Evolutionary conservation across 64 coral and sea anemone genomes (phyloP), one percentile per base, ranked within the genome.

Genomic region (Anthopleura sola): DNA sequence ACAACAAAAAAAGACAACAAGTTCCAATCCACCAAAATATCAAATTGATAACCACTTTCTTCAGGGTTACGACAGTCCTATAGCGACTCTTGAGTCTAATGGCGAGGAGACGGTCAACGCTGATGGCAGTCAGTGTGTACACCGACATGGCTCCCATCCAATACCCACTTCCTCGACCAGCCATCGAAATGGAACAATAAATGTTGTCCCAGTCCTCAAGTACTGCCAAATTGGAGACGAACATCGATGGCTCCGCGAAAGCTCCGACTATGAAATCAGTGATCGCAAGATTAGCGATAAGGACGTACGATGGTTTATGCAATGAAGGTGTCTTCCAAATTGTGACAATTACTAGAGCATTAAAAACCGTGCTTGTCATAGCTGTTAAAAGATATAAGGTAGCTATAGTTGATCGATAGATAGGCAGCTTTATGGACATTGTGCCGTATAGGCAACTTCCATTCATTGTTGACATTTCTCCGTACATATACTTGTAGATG

Each of bases 91-190:
- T 74, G 24, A 86, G 58, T 32, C 10, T 62, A 18, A 86, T 68
- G 8, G 84, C 84, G 18, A 86, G 69, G 3, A 86, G 23, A 24
- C 84, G 56, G n/a, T 86, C 84, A 46, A 86, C 24, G 23, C 84
- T 86, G 14, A 86, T 86, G 20, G 60, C 55, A 40, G 56, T 71
- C 60, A 86, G 23, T 26, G 84, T 86, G 39, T 68, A 86, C 44
- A 86, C 36, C 21, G 84, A 86, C 60, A 49, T 71, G 37, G 60
- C 68, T 68, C 58, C 36, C 56, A 86, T 62, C 57, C 36, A 86
- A 71, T 71, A 71, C 13, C 84, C 84, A 71, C 20, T 18, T 8
- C 44, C 33, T 31, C 84, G 84, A 20, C 58, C 60, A 26, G 49
- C 37, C n/a, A 48, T 19, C 39, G 53, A 71, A 24, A 39, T 37